Evolutionary conservation across 2,888 invertebrate species (phyloP).

Genomic region (Galeruca laticollis): DNA sequence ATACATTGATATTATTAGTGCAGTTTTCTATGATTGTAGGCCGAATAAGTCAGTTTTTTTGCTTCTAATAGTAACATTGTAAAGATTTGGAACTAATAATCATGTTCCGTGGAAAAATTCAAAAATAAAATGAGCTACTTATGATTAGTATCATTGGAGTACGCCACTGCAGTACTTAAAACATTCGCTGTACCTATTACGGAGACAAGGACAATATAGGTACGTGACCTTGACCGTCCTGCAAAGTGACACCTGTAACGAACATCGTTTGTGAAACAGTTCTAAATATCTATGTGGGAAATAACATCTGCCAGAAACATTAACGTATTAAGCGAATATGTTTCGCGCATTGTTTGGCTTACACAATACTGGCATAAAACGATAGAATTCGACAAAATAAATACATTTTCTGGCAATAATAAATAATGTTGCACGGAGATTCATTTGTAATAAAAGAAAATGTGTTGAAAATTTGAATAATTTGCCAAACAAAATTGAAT

Average conservation of each 20-base stretch:
- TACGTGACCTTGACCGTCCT: slow-evolving; percentile 24
- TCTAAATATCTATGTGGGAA: slow-evolving; percentile 18
- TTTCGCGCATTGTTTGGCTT: slow-evolving; percentile 7
- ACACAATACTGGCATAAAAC: neutral
- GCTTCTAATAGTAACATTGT: too few species aligned
- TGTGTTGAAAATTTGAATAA: neutral
- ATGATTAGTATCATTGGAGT: neutral
- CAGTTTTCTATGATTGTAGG: too few species aligned
- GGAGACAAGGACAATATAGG: slow-evolving; percentile 16
- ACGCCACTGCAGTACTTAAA: slow-evolving; percentile 3
- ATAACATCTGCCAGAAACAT: slow-evolving; percentile 11
- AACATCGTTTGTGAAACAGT: neutral
- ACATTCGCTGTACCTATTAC: slow-evolving; percentile 7
- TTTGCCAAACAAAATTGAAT: too few species aligned
- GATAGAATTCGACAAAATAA: neutral
- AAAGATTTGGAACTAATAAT: too few species aligned
- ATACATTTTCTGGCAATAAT: neutral
- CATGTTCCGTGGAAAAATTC: too few species aligned
- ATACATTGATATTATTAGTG: too few species aligned
- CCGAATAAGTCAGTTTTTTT: too few species aligned
- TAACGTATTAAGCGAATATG: slow-evolving; percentile 2
- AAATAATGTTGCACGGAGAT: neutral
- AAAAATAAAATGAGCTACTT: neutral
- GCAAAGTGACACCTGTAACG: slow-evolving; percentile 14
- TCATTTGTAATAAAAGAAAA: neutral